Base-by-base conservation (phyloP, 2,113 vertebrate genomes). In the Zosterops hypoxanthus region DNA sequence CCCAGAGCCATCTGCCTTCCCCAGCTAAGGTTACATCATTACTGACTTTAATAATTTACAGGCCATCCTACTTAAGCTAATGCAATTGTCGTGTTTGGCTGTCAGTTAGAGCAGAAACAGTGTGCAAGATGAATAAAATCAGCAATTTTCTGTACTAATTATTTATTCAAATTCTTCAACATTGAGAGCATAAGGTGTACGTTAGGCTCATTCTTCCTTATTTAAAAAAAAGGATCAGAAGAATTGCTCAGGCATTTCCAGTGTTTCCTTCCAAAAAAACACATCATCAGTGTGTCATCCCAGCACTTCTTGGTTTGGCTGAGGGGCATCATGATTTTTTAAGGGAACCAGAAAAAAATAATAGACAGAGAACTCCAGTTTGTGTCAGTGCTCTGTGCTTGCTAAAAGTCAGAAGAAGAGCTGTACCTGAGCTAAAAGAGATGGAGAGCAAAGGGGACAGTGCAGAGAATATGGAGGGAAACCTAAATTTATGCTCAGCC, bases 41-140 rank as follows among this genome's bases (percentile, higher is more conserved):
- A 39, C 15, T 55, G 46, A 42, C 75, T 93, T 97, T 15, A 93
- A 96, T 93, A 80, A 97, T 94, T 93, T 29, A 96, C 55, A 90
- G 63, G 24, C 64, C 50, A 76, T 61, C 25, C 66, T 86, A 63
- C 68, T 94, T 77, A 72, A 39, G 12, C 26, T 71, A 90, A 92
- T 63, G 71, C 46, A 50, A 39, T 70, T 3, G 0, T 41, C 1
- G 0, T 92, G 76, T 86, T 95, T 77, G 71, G 46, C 82, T 77
- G 86, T 55, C 82, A 90, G 41, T 53, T 71, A 69, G 49, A 85
- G 82, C 44, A 82, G 70, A 33, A 88, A 53, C 28, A 53, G 52
- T 29, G 28, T 18, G 28, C 16, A 56, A 13, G 47, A 13, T 41
- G 34, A 81, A 78, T 70, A 41, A 78, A 56, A 20, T 36, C 73